Evolutionary conservation across 2,113 vertebrate species (phyloP), one percentile per base, ranked within the genome.

Genomic region (Cepphus grylle): DNA sequence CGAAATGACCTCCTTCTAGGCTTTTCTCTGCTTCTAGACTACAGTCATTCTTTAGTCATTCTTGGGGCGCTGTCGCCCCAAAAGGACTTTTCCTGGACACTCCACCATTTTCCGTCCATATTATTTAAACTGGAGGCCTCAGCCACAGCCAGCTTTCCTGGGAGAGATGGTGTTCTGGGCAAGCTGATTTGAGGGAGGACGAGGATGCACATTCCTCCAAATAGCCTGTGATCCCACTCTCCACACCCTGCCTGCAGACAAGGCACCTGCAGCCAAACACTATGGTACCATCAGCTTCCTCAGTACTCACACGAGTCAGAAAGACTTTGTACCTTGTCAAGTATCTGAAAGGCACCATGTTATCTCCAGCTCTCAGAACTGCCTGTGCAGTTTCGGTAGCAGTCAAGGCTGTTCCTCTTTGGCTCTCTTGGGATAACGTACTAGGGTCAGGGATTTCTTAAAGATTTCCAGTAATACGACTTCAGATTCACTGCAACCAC

Each of bases 241-340:
- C 17, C 42, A 12, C 6, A 16, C 16, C 21, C 27, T 49, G 23
- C 56, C 74, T 52, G 76, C 58, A 69, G 61, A 38, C 5, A 19
- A 67, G 27, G 78, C n/a, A 59, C 49, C n/a, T 69, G 17, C 50
- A 88, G 85, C 13, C n/a, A 65, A 52, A 43, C 23, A 2, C 7
- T 9, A 9, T 19, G 23, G 15, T 30, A 49, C 52, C 63, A 43
- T 55, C 83, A n/a, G 21, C 38, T 56, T 88, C 42, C 36, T 78
- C 80, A 36, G 38, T 11, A 34, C 38, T 20, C 40, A 27, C 2
- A 0, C 0, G 0, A 23, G 23, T 61, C 50, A 62, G 53, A 32
- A 87, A 18, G n/a, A 11, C 36, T 83, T 69, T 38, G 59, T 14
- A 36, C 76, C 55, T 92, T 52, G n/a, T 27, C 11, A 1, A 17